These are phyloP conservation scores for Athetis lepigone DNA, from an alignment of 2,888 invertebrate species.

Conservation along the genomic window DNA sequence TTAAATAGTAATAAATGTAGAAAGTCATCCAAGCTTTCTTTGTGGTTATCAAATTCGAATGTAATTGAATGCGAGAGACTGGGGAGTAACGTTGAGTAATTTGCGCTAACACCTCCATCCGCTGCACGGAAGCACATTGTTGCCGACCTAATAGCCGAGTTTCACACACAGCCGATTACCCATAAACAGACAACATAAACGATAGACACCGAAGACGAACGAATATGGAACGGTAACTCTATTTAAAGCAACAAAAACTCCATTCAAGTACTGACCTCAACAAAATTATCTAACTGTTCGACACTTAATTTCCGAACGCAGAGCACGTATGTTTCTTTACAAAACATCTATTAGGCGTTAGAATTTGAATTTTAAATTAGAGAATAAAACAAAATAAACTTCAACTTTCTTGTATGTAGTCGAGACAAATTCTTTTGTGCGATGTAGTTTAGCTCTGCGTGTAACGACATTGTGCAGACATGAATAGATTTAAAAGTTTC, in stretches of 20 bases:
- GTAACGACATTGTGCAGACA: conserved; percentile 53
- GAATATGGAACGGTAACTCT: conserved; percentile 77
- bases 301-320: conserved; percentile 75
- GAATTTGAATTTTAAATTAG: conserved; percentile 72
- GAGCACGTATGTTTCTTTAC: conserved; percentile 73
- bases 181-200: conserved; percentile 67
- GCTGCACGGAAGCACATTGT: conserved; percentile 62
- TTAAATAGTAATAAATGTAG: conserved; percentile 50
- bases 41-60: conserved; percentile 51
- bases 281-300: conserved; percentile 83
- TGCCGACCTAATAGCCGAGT: conserved; percentile 78
- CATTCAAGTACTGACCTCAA: conserved; percentile 76
- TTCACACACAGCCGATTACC: conserved; percentile 74
- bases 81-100: conserved; percentile 54
- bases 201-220: conserved; percentile 55
- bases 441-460: conserved; percentile 45
- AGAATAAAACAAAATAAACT: conserved; percentile 70
- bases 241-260: conserved; percentile 74
- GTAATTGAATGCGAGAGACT: conserved; percentile 49
- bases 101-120: conserved; percentile 52
- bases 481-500: conserved; percentile 73
- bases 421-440: conserved; percentile 63
- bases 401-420: conserved; percentile 65
- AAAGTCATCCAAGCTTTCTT: conserved; percentile 55
- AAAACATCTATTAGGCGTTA: conserved; percentile 70